Evolutionary conservation across 2,113 vertebrate species (phyloP).

Genomic region (Argyrosomus japonicus): DNA sequence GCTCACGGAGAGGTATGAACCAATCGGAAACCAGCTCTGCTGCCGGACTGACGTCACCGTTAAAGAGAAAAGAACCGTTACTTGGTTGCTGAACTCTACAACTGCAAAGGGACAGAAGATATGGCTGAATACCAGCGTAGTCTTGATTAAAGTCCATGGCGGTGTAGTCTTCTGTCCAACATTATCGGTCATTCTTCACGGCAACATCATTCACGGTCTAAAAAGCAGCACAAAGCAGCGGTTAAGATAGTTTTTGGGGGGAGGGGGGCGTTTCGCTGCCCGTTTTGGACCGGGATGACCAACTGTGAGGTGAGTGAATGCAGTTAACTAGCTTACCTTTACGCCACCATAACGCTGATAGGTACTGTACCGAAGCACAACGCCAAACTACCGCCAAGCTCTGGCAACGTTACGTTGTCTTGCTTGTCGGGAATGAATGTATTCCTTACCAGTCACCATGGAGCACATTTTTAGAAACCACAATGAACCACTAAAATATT

Average conservation of each 20-base stretch:
- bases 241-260: slow-evolving; percentile 23
- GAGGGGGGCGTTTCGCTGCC: slow-evolving; percentile 50
- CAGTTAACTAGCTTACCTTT: slow-evolving; percentile 30
- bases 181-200: fast-evolving
- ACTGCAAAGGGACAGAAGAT: slow-evolving; percentile 44
- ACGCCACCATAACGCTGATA: slow-evolving; percentile 16
- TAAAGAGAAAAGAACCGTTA: slow-evolving; percentile 82
- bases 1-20: slow-evolving; percentile 36
- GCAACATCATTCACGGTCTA: background rate
- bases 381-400: slow-evolving; percentile 11
- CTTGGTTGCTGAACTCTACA: slow-evolving; percentile 62
- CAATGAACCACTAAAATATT: background rate
- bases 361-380: background rate
- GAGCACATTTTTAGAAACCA: background rate
- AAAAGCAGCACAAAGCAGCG: background rate
- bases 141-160: slow-evolving; percentile 6
- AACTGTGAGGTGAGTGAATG: slow-evolving; percentile 79
- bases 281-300: slow-evolving; percentile 59
- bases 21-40: slow-evolving; percentile 68
- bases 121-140: slow-evolving; percentile 36
- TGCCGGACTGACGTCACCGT: slow-evolving; percentile 79
- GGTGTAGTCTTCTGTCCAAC: background rate
- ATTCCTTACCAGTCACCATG: background rate
- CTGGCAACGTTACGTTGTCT: background rate
- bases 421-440: background rate